Base-by-base conservation (phyloP, 2,888 invertebrate species). In the Lamellibrachia columna region DNA sequence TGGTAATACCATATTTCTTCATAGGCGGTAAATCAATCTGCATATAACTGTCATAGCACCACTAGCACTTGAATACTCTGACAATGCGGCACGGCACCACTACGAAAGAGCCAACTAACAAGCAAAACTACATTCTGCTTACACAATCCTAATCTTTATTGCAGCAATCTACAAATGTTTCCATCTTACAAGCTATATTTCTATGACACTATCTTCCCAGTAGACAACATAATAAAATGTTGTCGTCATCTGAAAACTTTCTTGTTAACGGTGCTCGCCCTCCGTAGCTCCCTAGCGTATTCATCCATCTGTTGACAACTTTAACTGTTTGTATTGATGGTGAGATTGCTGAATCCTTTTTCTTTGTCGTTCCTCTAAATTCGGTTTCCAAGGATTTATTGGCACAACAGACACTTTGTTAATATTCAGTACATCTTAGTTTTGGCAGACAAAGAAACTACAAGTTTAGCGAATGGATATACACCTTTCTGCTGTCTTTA, bases 1-100 rank as follows among this genome's bases (percentile, higher is more conserved):
- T 75, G 75, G 75, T 22, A 15, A 75, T 75, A 75, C 75, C 75
- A 75, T 75, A n/a, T 75, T 75, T 75, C 75, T 75, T 75, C 75
- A 75, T 22, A 75, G 75, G 75, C n/a, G n/a, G 40, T 40, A 75
- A 75, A 75, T 75, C 75, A 75, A 75, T 75, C 3, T 11, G 15
- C 75, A 75, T 75, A 40, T 40, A 40, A 40, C 40, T 75, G 75
- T 75, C 75, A 15, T 15, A 60, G 4, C 11, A 11, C 22, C 60
- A 60, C 15, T 15, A 22, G 6, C 75, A 75, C 4, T 75, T 75
- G 75, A 1, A 6, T 75, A n/a, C 75, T 22, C 6, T 22, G 15
- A 75, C 22, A 75, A 9, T 75, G 75, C n/a, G 75, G n/a, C 6
- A 15, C n/a, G 75, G n/a, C 6, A 15, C 75, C 75, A 22, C 75